These are phyloP conservation scores for Pyrgilauda ruficollis DNA, from an alignment of 2,113 vertebrate genomes.

Conservation along the genomic window DNA sequence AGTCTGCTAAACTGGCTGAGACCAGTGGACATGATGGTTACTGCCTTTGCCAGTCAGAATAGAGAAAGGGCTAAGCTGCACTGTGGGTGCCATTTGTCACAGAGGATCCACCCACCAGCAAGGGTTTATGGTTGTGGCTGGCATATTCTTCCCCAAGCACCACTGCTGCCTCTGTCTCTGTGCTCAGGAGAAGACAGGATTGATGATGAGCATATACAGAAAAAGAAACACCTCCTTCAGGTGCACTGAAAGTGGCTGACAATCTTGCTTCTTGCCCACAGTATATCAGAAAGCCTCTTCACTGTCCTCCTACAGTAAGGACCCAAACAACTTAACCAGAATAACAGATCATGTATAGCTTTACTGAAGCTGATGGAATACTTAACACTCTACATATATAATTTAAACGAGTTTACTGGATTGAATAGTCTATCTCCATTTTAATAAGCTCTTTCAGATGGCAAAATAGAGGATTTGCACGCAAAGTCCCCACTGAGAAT, in stretches of 20 bases:
- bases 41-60: background rate
- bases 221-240: background rate
- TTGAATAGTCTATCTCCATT: background rate
- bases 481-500: background rate
- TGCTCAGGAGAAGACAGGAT: background rate
- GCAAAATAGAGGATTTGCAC: background rate
- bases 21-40: background rate
- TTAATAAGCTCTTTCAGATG: background rate
- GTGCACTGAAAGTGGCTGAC: background rate
- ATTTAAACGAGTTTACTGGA: background rate
- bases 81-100: background rate
- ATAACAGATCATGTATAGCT: background rate
- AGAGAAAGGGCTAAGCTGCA: background rate
- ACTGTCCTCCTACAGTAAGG: background rate
- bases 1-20: background rate
- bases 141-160: background rate
- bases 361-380: background rate
- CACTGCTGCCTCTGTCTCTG: background rate
- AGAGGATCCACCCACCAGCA: background rate
- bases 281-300: background rate
- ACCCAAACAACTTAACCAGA: background rate
- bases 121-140: background rate
- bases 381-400: background rate
- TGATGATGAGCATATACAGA: background rate
- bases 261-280: background rate